Evolutionary conservation across 2,888 invertebrate species (phyloP), one percentile per base, ranked within the genome.

Genomic region (Minunthozetes semirufus): DNA sequence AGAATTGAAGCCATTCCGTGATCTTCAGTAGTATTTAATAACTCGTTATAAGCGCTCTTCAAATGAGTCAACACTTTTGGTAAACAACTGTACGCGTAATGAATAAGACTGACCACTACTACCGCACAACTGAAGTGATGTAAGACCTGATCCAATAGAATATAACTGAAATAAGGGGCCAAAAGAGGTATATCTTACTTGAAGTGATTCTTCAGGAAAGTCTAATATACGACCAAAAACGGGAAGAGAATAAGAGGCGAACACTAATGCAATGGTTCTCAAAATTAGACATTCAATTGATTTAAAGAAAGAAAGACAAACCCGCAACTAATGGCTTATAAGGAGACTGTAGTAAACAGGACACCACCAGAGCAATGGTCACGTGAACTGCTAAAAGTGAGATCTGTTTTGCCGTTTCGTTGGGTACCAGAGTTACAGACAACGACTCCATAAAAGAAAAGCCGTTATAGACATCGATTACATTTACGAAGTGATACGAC

Each of bases 201-300:
- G 46, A 53, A 82, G 79, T 19, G 80, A 79, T 61, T 83, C 82
- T 6, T 81, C 79, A 17, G 85, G 84, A 70, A 84, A 81, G 72
- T 83, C 83, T 50, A 82, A 82, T 73, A 86, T 79, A 46, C 85
- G 80, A 2, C 84, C 84, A 29, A 85, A 80, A 66, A 86, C 82
- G 0, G 86, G 86, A n/a, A 84, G 78, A 0, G 83, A 81, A 80
- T 85, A 86, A 6, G 84, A 81, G 6, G 85, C 81, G 11, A 86
- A 80, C n/a, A 82, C 79, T 68, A 42, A 33, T 19, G 22, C 15
- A 42, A 19, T 66, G n/a, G 19, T 19, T 19, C 9, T 33, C 3
- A 63, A 0, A 38, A 11, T 63, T n/a, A 38, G 13, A 1, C 25
- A n/a, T 19, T 25, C 6, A 59, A 19, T 19, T 13, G 19, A 59